Evolutionary conservation across 2,888 invertebrate species (phyloP).

Genomic region (Malthinus flaveolus): DNA sequence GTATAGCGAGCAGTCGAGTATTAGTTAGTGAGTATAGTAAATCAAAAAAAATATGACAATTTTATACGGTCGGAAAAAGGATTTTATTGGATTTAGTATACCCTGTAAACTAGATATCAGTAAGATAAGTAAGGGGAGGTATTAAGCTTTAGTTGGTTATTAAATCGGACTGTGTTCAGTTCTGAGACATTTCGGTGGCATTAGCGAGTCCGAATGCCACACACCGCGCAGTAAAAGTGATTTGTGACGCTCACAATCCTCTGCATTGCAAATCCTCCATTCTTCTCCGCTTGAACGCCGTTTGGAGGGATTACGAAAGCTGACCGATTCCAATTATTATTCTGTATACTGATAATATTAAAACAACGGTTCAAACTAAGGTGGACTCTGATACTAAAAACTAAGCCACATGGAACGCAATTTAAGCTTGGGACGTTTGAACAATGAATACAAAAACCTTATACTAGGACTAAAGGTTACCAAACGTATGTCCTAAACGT

Average conservation of each 20-base stretch:
- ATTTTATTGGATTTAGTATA: constrained; percentile 17
- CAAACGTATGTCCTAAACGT: constrained; percentile 31
- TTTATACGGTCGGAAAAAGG: neutral
- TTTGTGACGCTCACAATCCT: constrained; percentile 55
- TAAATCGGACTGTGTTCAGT: constrained; percentile 34
- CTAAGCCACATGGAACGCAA: constrained; percentile 36
- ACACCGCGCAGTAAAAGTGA: constrained; percentile 54
- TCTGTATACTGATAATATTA: constrained; percentile 48
- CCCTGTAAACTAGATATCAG: constrained; percentile 19
- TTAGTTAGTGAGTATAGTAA: neutral
- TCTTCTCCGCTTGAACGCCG: constrained; percentile 45
- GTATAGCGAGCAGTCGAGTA: too few relatives aligned
- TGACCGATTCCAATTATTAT: constrained; percentile 53
- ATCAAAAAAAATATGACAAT: neutral
- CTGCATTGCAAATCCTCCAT: constrained; percentile 56
- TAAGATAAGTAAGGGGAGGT: constrained; percentile 28
- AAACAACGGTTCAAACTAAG: constrained; percentile 45
- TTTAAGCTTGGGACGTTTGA: constrained; percentile 36
- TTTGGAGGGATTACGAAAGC: constrained; percentile 42
- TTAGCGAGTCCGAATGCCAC: constrained; percentile 38
- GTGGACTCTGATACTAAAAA: constrained; percentile 38
- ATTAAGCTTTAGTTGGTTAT: constrained; percentile 31
- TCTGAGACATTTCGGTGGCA: constrained; percentile 43
- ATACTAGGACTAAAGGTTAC: constrained; percentile 28
- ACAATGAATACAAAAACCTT: constrained; percentile 33